Percentiles rank a stretch among this genome's conserved stretches.
Evolutionary conservation across 2,113 vertebrate genomes (phyloP).

Genomic region (Calyptomena viridis): DNA sequence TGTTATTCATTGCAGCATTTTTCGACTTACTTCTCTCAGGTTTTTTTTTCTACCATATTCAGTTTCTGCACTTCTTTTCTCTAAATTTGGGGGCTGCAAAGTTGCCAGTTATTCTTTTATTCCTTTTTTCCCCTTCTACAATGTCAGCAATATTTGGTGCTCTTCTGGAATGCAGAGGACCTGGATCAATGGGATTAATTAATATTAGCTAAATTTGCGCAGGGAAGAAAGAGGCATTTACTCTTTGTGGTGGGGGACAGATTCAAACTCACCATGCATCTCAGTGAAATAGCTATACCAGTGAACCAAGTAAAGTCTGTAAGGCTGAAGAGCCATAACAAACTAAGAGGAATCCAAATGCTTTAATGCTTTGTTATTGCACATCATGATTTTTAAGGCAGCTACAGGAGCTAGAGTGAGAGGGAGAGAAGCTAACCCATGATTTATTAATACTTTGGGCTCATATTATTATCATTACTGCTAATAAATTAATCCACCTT

Average conservation of each 20-base stretch:
- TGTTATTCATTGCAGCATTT: slow-evolving; percentile 12
- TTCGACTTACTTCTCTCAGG: not conserved
- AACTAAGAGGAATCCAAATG: not conserved
- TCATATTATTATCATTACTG: slow-evolving; percentile 10
- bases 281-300: not conserved
- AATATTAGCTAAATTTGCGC: not conserved
- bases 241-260: not conserved
- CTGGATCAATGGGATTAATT: not conserved
- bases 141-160: not conserved
- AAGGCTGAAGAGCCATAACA: not conserved
- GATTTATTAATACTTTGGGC: slow-evolving; percentile 23
- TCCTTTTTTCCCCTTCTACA: not conserved
- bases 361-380: slow-evolving; percentile 10
- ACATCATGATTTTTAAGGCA: not conserved
- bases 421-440: not conserved
- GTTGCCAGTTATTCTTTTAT: not conserved
- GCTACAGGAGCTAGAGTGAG: not conserved
- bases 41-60: not conserved
- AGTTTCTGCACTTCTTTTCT: slow-evolving; percentile 21
- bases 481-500: slow-evolving; percentile 43
- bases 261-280: not conserved
- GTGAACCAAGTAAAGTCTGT: not conserved
- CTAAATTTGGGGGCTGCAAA: not conserved
- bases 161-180: not conserved
- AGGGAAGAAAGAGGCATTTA: not conserved